A percentile compares a stretch with the other conserved stretches of the same genome.
These are phyloP conservation scores for Bos javanicus DNA, from an alignment of 2,113 vertebrate genomes.

Conservation along the genomic window DNA sequence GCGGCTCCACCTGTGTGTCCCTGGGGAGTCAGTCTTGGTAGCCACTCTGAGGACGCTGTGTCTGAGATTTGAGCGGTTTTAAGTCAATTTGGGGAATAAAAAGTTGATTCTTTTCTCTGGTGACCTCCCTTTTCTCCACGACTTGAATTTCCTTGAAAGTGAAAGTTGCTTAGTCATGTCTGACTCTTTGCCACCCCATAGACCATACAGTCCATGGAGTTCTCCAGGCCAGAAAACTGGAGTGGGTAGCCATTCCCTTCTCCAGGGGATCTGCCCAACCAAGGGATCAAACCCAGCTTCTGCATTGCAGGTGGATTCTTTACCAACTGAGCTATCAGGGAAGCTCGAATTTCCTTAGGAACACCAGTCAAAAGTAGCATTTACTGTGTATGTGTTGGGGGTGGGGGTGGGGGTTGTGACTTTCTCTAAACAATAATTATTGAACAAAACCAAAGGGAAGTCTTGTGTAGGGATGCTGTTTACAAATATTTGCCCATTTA, in stretches of 20 bases:
- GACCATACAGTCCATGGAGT: neutral
- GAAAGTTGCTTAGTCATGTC: neutral
- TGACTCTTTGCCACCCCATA: neutral
- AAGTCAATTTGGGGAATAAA: neutral
- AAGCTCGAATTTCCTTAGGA: neutral
- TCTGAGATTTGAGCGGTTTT: neutral
- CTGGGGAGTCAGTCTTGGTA: neutral
- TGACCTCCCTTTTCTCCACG: constrained; percentile 28
- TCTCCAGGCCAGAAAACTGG: neutral
- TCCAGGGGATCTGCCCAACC: neutral
- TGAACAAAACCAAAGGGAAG: constrained; percentile 55
- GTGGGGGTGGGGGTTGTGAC: neutral
- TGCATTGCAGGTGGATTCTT: neutral
- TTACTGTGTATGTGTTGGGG: neutral
- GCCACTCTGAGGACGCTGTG: neutral
- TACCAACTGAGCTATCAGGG: neutral
- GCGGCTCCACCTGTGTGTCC: rapidly evolving
- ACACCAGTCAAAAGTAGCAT: constrained; percentile 10
- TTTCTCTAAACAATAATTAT: constrained; percentile 67
- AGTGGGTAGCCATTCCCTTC: neutral
- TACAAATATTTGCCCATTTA: constrained; percentile 59
- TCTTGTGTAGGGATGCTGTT: constrained; percentile 52
- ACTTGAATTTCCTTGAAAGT: constrained; percentile 23
- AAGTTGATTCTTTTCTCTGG: neutral
- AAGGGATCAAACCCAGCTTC: neutral